Evolutionary conservation across 2,113 vertebrate genomes (phyloP), one percentile per base, ranked within the genome.

Genomic region (Acrocephalus arundinaceus): DNA sequence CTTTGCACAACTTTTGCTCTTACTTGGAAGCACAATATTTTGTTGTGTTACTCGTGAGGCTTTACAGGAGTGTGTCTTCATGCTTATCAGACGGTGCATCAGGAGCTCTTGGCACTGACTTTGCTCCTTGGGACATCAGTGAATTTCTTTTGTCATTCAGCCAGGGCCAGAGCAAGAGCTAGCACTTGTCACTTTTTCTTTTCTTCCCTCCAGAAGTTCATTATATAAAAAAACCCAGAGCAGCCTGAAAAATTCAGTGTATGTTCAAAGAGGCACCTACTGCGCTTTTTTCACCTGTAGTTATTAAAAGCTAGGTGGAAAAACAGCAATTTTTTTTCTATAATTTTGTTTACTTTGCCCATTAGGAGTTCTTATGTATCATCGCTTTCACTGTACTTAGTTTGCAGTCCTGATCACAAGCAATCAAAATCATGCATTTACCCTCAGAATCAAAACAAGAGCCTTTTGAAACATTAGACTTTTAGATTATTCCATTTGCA

Each of bases 401-500:
- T 58, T 92, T 84, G 41, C 72, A 74, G 65, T 86, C 78, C 49
- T 90, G 55, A 80, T 93, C 78, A 85, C 46, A 90, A 71, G 45
- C 39, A 72, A 59, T 92, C 48, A 57, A 83, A 95, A 86, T 81
- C 57, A 52, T 68, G n/a, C 22, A 19, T 82, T 74, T 83, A 70
- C 46, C 27, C 67, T 58, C 28, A 81, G 88, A 93, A 86, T 90
- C 48, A 77, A 86, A 94, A 76, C 33, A 77, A 61, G 62, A 70
- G 46, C 48, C 39, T 92, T 91, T 84, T 37, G 67, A 71, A 91
- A 65, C 27, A 93, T 95, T 86, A 88, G 68, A 74, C 85, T 88
- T 96, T 72, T 35, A 90, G 57, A 89, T 95, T 84, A 68, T 73
- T 86, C 74, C 58, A 91, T 95, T 93, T 93, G 57, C 75, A 68